Evolutionary conservation across 2,797 vertebrate genomes (phyloP).

Genomic region (Notamacropus eugenii): DNA sequence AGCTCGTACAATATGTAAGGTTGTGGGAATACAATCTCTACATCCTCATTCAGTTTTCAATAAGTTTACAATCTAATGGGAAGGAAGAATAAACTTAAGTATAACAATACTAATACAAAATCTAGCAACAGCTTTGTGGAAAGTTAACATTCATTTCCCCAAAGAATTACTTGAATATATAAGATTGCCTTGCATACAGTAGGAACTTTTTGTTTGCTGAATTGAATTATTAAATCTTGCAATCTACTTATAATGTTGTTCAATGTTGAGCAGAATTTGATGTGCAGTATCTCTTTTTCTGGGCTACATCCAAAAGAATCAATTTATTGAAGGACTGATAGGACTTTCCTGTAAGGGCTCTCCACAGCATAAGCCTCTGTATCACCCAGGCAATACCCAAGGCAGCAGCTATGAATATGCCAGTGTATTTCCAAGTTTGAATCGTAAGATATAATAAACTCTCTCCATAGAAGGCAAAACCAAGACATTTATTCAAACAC

Average conservation of each 20-base stretch:
- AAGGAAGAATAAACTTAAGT: background rate
- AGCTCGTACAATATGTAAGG: background rate
- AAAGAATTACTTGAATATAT: background rate
- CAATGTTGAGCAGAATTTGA: background rate
- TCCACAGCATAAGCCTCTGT: background rate
- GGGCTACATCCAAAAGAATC: background rate
- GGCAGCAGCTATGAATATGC: too few relatives aligned
- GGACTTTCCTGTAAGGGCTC: background rate
- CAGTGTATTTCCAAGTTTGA: too few relatives aligned
- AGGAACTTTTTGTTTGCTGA: background rate
- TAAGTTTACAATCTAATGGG: background rate
- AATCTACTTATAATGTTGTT: background rate
- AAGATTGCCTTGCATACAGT: background rate
- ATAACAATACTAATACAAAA: constrained; percentile 52
- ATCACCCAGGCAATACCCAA: too few relatives aligned
- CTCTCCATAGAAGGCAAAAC: too few relatives aligned
- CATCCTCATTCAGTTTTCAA: background rate
- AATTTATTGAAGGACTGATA: background rate
- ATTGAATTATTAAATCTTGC: background rate
- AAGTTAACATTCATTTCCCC: constrained; percentile 24
- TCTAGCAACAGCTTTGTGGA: constrained; percentile 37
- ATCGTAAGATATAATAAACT: too few relatives aligned
- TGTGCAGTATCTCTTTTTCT: background rate
- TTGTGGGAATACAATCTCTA: too few relatives aligned
- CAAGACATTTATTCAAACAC: too few relatives aligned